Percentiles rank a stretch among this genome's conserved stretches.
These are phyloP conservation scores for Hydroisotoma schaefferi DNA, from an alignment of 2,888 invertebrate species.

Conservation along the genomic window DNA sequence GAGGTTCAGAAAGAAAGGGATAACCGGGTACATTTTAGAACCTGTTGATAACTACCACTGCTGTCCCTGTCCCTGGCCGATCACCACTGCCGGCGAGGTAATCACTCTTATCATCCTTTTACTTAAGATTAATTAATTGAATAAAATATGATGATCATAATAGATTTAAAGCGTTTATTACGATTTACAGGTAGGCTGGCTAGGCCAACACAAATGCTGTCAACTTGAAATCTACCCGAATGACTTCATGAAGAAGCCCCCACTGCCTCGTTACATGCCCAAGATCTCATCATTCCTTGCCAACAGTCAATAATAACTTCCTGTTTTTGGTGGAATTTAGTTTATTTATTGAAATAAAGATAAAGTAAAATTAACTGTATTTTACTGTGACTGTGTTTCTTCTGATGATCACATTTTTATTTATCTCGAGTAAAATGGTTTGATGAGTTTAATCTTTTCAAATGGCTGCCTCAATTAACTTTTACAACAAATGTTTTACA, in stretches of 20 bases:
- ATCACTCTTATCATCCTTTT: neutral
- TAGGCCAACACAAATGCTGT: constrained; percentile 36
- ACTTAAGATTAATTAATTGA: neutral
- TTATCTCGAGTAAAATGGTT: too few species aligned
- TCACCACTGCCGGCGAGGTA: constrained; percentile 38
- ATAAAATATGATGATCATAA: neutral
- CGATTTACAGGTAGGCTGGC: constrained; percentile 37
- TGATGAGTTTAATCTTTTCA: too few species aligned
- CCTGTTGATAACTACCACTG: constrained; percentile 29
- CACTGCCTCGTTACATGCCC: constrained; percentile 26
- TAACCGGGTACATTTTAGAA: constrained; percentile 23
- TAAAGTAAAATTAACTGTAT: too few species aligned
- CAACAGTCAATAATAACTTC: constrained; percentile 22
- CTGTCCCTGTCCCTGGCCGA: constrained; percentile 41
- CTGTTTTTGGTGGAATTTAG: too few species aligned
- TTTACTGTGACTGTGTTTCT: too few species aligned
- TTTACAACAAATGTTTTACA: too few species aligned
- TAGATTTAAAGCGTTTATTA: neutral
- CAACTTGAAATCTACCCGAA: constrained; percentile 42
- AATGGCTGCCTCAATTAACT: too few species aligned
- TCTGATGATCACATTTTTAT: too few species aligned
- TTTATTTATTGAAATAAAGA: too few species aligned
- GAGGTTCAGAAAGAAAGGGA: constrained; percentile 1
- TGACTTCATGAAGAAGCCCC: constrained; percentile 39
- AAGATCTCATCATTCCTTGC: constrained; percentile 29